These are phyloP conservation scores for Solea senegalensis DNA, from an alignment of 2,113 vertebrate genomes.

Conservation along the genomic window DNA sequence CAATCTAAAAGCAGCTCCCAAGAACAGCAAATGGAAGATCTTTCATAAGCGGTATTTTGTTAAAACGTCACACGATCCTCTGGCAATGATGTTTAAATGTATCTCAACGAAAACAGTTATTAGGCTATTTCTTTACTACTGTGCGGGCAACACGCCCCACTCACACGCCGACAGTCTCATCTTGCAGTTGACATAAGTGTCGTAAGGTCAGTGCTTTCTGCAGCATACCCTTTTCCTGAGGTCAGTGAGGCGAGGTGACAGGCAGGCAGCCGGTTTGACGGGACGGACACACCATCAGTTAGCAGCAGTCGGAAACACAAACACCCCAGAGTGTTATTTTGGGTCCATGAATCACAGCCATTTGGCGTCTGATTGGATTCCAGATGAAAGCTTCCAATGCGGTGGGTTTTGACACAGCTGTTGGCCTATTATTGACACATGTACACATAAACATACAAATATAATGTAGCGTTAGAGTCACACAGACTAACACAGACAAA, in stretches of 20 bases:
- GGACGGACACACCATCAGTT: slow-evolving; percentile 38
- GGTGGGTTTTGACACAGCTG: slow-evolving; percentile 68
- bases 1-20: background rate
- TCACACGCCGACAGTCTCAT: slow-evolving; percentile 18
- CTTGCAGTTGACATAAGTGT: slow-evolving; percentile 31
- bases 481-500: slow-evolving; percentile 10
- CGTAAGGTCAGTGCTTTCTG: slow-evolving; percentile 38
- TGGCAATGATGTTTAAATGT: background rate
- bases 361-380: slow-evolving; percentile 56
- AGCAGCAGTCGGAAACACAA: slow-evolving; percentile 70
- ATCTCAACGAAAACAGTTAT: background rate
- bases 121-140: background rate
- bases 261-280: slow-evolving; percentile 4
- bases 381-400: slow-evolving; percentile 68
- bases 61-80: background rate
- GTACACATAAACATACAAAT: background rate
- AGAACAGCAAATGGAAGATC: slow-evolving; percentile 7
- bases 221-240: slow-evolving; percentile 56
- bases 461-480: background rate
- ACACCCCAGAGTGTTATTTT: slow-evolving; percentile 74
- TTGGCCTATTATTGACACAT: slow-evolving; percentile 40
- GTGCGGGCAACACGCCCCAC: background rate
- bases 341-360: slow-evolving; percentile 67
- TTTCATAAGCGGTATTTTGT: background rate
- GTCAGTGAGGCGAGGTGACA: slow-evolving; percentile 61